Percentiles rank a stretch among this genome's conserved stretches.
These are phyloP conservation scores for Drosophila infuscata DNA, from an alignment of 2,888 invertebrate genomes.

Conservation along the genomic window DNA sequence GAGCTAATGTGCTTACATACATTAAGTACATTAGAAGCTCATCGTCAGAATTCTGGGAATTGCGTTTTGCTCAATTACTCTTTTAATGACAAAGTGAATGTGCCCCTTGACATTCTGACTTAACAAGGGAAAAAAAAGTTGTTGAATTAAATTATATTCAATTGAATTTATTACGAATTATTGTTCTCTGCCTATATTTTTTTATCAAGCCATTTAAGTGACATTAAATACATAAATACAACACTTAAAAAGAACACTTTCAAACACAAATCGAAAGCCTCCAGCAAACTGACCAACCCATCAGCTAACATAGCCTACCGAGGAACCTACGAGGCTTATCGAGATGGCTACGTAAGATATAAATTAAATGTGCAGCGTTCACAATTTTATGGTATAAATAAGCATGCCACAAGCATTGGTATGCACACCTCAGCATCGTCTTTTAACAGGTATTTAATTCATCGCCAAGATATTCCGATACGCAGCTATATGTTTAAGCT, in stretches of 20 bases:
- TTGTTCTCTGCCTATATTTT: conserved; percentile 24
- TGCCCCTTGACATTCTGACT: not conserved
- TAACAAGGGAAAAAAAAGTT: not conserved
- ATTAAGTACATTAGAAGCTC: conserved; percentile 12
- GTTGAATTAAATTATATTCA: not conserved
- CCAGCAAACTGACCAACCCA: conserved; percentile 38
- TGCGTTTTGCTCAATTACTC: conserved; percentile 38
- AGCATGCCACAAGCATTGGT: conserved; percentile 10
- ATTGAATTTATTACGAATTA: not conserved
- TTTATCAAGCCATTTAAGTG: conserved; percentile 35
- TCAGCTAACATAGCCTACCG: conserved; percentile 6
- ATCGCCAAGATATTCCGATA: conserved; percentile 31
- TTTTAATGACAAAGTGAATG: not conserved
- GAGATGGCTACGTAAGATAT: conserved; percentile 48
- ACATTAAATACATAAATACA: conserved; percentile 42
- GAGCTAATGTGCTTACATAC: conserved; percentile 22
- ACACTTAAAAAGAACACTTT: conserved; percentile 36
- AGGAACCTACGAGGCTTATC: not conserved
- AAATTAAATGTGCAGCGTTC: conserved; percentile 58
- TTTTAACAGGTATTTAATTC: conserved; percentile 23
- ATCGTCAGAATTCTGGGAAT: conserved; percentile 41
- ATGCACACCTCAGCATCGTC: conserved; percentile 8
- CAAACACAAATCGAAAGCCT: conserved; percentile 14
- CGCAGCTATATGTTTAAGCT: conserved; percentile 2
- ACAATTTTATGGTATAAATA: conserved; percentile 56